phyloP scores from a whole-genome alignment of 1,140 invertebrate species.

The Bathynomus jamesi region DNA sequence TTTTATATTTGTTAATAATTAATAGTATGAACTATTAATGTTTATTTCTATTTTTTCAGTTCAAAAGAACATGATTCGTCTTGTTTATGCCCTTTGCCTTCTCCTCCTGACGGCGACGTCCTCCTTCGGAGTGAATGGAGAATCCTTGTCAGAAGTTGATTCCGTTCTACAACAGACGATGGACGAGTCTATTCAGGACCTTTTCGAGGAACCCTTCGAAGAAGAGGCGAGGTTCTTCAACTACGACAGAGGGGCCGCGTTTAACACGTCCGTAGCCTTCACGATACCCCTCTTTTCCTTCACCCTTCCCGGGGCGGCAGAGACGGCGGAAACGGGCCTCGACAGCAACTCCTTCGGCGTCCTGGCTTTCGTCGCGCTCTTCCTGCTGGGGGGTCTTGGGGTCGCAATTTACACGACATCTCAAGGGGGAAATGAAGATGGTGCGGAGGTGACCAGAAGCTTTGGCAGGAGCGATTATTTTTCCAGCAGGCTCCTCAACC shows the following conservation, averaged over 20 bases:
- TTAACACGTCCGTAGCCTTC: slow-evolving; percentile 40
- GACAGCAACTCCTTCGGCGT: slow-evolving; percentile 23
- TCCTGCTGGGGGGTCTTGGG: slow-evolving; percentile 26
- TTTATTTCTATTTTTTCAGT: neutral
- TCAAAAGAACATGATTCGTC: neutral
- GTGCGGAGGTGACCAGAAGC: neutral
- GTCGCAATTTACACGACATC: slow-evolving; percentile 34
- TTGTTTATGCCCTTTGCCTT: neutral
- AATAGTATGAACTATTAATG: neutral
- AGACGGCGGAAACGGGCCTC: slow-evolving; percentile 20
- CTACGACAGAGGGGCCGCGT: slow-evolving; percentile 34
- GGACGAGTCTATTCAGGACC: slow-evolving; percentile 25
- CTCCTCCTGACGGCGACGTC: neutral
- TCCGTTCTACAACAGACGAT: slow-evolving; percentile 4
- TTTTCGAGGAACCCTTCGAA: slow-evolving; percentile 19
- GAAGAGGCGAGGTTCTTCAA: slow-evolving; percentile 28
- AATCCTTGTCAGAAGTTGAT: too few relatives aligned
- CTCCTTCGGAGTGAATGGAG: too few relatives aligned
- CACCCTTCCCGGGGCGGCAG: slow-evolving; percentile 36
- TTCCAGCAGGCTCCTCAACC: neutral
- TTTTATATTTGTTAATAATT: neutral
- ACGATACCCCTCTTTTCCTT: slow-evolving; percentile 42
- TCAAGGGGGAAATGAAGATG: slow-evolving; percentile 11
- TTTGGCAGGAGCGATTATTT: neutral
- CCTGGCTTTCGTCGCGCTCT: slow-evolving; percentile 31